Base-by-base conservation (phyloP, 2,113 vertebrate species). In the Cavia porcellus region DNA sequence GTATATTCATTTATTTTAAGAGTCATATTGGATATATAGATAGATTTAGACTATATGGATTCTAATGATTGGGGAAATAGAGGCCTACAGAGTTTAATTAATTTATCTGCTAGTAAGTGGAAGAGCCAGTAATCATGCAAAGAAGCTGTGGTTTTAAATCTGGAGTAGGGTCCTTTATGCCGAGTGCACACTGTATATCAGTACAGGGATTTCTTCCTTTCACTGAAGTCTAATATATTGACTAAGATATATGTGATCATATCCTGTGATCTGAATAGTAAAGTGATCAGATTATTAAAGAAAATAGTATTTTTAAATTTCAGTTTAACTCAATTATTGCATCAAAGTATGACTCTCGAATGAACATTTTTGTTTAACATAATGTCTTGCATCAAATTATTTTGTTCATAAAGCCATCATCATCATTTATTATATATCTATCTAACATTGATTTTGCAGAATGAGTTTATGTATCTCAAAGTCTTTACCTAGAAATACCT, bases 261-360 rank as follows among this genome's bases (percentile, higher is more conserved):
- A 19, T 82, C 25, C 17, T 86, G 7, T 50, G 19, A 52, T 75
- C 68, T 90, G 35, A 13, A 72, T 82, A 77, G 62, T 82, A 47
- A 93, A 84, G 7, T 85, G 6, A 64, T 89, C 17, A 74, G 0
- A 50, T 82, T 77, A 83, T 93, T 88, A 28, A 86, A 85, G 13
- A 95, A 45, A 24, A 42, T n/a, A 66, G 47, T 52, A 86, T 79
- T 17, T 79, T 90, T 86, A 92, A 90, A 72, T 94, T 30, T 75
- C 47, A 6, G 17, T 59, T 35, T 81, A 87, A 59, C 66, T 42
- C 66, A 89, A 8, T 92, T 75, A 75, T 84, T 93, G 83, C 14
- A 45, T 28, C 32, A 94, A 84, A 89, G 19, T 47, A 87, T 94
- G 8, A 6, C 32, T n/a, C 7, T 74, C 74, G 84, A 45, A 62